These are phyloP conservation scores for Cynodonichthys magdalenae DNA, from an alignment of 2,797 vertebrate species.

Conservation along the genomic window DNA sequence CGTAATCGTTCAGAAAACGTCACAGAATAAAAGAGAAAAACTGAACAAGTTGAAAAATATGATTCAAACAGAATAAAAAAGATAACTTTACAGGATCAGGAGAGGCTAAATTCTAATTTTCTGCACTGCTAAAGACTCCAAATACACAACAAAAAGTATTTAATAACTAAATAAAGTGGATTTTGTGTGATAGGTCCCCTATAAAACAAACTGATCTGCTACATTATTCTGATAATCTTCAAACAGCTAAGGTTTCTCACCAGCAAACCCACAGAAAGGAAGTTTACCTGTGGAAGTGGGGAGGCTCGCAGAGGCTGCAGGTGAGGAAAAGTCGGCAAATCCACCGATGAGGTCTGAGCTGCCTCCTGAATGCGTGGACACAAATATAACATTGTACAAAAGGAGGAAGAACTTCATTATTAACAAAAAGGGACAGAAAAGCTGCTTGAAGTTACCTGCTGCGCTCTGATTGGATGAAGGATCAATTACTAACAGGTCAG, in stretches of 20 bases:
- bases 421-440: not conserved
- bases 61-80: too few relatives aligned
- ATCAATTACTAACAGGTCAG: constrained; percentile 91
- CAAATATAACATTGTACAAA: constrained; percentile 6
- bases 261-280: not conserved
- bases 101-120: too few relatives aligned
- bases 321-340: constrained; percentile 95
- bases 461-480: constrained; percentile 75
- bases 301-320: constrained; percentile 88
- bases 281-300: constrained; percentile 86
- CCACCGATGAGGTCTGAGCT: constrained; percentile 89
- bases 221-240: not conserved
- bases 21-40: too few relatives aligned
- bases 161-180: too few relatives aligned
- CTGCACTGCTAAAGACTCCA: too few relatives aligned
- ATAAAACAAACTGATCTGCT: not conserved
- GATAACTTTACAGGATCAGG: too few relatives aligned
- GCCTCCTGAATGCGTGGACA: constrained; percentile 60
- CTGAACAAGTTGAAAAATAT: too few relatives aligned
- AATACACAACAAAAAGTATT: too few relatives aligned
- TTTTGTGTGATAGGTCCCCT: not conserved
- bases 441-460: constrained; percentile 76
- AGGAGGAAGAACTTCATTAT: not conserved
- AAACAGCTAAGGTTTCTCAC: not conserved
- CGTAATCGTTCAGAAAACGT: too few relatives aligned